A percentile compares a stretch with the other conserved stretches of the same genome.
Evolutionary conservation across 2,797 vertebrate genomes (phyloP).

Genomic region (Smutsia gigantea): DNA sequence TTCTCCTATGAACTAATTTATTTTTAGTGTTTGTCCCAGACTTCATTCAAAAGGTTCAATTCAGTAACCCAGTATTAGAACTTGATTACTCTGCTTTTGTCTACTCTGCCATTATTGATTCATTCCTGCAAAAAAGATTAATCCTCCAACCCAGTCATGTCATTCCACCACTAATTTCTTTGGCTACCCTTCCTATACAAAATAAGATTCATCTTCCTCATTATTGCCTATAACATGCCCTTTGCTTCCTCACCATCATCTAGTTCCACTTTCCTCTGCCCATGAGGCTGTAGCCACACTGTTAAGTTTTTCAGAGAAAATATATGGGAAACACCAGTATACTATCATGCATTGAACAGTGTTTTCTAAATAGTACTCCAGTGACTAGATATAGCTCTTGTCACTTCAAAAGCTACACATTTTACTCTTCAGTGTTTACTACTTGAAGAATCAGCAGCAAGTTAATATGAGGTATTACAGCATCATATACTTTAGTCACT

Average conservation of each 20-base stretch:
- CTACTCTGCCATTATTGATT: background rate
- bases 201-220: background rate
- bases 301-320: constrained; percentile 35
- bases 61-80: background rate
- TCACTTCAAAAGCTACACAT: constrained; percentile 40
- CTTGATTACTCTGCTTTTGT: background rate
- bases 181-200: background rate
- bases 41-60: constrained; percentile 17
- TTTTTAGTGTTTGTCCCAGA: background rate
- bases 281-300: background rate
- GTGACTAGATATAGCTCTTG: constrained; percentile 41
- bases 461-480: constrained; percentile 40
- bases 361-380: constrained; percentile 61
- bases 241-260: background rate
- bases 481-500: constrained; percentile 58
- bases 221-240: background rate
- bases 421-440: constrained; percentile 58
- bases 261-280: background rate
- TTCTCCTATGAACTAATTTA: constrained; percentile 51
- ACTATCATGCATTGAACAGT: background rate
- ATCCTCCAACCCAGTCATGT: background rate
- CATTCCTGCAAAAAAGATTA: background rate
- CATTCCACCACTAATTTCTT: background rate
- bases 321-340: constrained; percentile 36
- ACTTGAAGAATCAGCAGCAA: constrained; percentile 43